Evolutionary conservation across 2,113 vertebrate species (phyloP).

Genomic region (Pristiophorus japonicus): DNA sequence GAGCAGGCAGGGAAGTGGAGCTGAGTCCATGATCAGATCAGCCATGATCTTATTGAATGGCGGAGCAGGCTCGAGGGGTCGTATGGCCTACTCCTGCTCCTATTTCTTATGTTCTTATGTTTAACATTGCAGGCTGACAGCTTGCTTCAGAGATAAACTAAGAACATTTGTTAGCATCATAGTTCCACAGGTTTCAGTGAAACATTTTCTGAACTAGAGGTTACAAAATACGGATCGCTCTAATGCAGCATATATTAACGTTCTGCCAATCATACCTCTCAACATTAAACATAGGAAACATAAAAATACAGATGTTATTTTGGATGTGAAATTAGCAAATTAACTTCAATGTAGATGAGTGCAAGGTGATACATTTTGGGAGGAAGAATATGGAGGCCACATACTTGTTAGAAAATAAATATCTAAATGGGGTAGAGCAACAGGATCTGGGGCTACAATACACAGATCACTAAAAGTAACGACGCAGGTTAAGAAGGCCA

Average conservation of each 20-base stretch:
- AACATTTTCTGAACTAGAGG: not conserved
- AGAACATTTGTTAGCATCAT: not conserved
- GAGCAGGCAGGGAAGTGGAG: too few species aligned
- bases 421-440: too few species aligned
- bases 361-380: not conserved
- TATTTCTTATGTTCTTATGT: too few species aligned
- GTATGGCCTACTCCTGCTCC: too few species aligned
- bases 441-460: too few species aligned
- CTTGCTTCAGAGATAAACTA: not conserved
- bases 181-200: not conserved
- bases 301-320: not conserved
- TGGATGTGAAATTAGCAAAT: not conserved
- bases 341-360: not conserved
- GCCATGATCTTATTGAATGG: too few species aligned
- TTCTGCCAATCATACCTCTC: not conserved
- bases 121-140: not conserved
- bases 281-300: not conserved
- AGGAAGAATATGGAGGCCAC: not conserved
- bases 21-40: too few species aligned
- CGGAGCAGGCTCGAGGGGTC: too few species aligned
- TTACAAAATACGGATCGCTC: not conserved
- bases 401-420: not conserved
- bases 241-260: not conserved
- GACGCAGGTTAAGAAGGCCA: not conserved
- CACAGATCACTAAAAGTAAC: not conserved